A percentile compares a stretch with the other conserved stretches of the same genome.
These are phyloP conservation scores for Andrena hattorfiana DNA, from an alignment of 2,888 invertebrate genomes.

Conservation along the genomic window DNA sequence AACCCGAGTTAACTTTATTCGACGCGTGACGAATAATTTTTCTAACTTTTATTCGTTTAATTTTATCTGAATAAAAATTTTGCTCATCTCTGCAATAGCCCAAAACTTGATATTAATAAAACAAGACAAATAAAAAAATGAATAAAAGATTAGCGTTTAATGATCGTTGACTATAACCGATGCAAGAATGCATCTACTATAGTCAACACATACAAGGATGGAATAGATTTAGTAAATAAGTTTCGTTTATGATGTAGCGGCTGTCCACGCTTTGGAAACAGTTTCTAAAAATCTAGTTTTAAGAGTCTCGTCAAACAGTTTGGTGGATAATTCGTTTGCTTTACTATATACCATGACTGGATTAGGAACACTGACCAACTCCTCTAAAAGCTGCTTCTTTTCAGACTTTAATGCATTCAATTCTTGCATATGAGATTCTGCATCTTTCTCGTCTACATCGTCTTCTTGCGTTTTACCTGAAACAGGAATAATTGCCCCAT, in stretches of 20 bases:
- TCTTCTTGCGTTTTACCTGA: constrained; percentile 43
- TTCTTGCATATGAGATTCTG: constrained; percentile 61
- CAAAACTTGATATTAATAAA: no score
- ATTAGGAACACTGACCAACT: constrained; percentile 76
- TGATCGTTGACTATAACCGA: background rate
- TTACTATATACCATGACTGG: constrained; percentile 77
- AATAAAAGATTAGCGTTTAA: background rate
- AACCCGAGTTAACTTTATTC: no score
- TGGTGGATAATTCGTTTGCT: constrained; percentile 56
- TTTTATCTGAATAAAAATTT: no score
- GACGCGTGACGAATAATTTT: no score
- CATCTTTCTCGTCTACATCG: constrained; percentile 48
- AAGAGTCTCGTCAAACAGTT: constrained; percentile 51
- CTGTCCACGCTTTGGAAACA: constrained; percentile 68
- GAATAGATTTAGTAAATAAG: background rate
- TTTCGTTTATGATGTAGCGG: constrained; percentile 57
- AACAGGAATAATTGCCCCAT: background rate
- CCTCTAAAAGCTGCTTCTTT: constrained; percentile 73
- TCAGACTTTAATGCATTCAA: constrained; percentile 72
- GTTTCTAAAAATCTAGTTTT: constrained; percentile 56
- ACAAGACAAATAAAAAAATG: constrained; percentile 4
- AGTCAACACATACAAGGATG: background rate
- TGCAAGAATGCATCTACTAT: background rate
- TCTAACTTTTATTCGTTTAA: no score
- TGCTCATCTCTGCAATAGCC: no score